phyloP scores from a whole-genome alignment of 2,113 vertebrate species.

The Clarias magur region DNA sequence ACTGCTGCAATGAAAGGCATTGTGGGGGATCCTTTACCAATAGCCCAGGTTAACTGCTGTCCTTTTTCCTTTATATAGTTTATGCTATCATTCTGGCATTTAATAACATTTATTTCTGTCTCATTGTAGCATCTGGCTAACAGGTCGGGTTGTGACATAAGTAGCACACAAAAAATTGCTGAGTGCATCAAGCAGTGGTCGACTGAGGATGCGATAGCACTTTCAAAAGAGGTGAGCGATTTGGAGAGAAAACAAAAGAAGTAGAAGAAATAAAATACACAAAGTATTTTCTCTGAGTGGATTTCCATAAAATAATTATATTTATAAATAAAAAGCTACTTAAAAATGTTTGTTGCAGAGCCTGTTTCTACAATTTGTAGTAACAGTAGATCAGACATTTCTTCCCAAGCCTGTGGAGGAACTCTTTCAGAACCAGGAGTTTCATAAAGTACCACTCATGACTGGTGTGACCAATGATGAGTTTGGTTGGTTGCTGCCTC shows the following conservation, averaged over 20 bases:
- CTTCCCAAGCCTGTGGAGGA: constrained; percentile 46
- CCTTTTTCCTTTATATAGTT: background rate
- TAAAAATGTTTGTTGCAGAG: constrained; percentile 23
- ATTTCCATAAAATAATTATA: background rate
- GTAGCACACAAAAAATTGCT: constrained; percentile 63
- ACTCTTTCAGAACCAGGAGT: constrained; percentile 41
- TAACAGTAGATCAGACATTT: constrained; percentile 51
- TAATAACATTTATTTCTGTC: background rate
- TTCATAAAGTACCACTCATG: constrained; percentile 56
- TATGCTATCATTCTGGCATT: background rate
- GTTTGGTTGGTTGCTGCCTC: constrained; percentile 51
- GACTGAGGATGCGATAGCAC: constrained; percentile 23
- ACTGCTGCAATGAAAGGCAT: constrained; percentile 57
- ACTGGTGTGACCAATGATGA: constrained; percentile 57
- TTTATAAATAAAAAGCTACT: background rate
- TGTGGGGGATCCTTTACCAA: constrained; percentile 50
- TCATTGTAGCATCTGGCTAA: constrained; percentile 63
- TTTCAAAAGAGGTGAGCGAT: constrained; percentile 51
- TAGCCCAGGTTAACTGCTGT: constrained; percentile 36
- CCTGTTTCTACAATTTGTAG: background rate
- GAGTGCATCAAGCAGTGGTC: constrained; percentile 65
- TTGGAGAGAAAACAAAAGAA: background rate
- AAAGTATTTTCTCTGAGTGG: background rate
- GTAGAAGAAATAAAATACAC: background rate
- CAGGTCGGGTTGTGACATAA: constrained; percentile 64